These are phyloP conservation scores for Cyprinodon tularosa DNA, from an alignment of 2,113 vertebrate genomes.

Conservation along the genomic window DNA sequence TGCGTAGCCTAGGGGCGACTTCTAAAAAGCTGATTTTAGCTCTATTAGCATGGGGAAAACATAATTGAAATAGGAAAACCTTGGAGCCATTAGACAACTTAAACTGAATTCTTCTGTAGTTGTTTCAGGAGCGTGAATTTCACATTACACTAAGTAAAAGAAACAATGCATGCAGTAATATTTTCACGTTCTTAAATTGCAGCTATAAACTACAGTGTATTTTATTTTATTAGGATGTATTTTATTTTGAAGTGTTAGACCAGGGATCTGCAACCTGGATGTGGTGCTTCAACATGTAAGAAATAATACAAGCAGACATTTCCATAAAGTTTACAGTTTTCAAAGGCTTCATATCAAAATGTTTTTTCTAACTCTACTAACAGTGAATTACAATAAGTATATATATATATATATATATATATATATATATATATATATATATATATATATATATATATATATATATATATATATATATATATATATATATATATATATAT, in stretches of 20 bases:
- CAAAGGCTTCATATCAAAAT: no score
- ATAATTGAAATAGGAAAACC: conserved; percentile 37
- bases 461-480: no score
- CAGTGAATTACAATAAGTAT: no score
- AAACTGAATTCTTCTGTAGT: conserved; percentile 27
- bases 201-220: background rate
- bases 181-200: background rate
- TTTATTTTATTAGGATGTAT: background rate
- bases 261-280: background rate
- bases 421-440: no score
- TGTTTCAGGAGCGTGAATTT: conserved; percentile 33
- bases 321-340: no score
- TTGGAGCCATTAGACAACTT: conserved; percentile 30
- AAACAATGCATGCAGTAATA: background rate
- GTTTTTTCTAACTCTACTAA: no score
- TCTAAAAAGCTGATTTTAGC: conserved; percentile 45
- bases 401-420: no score
- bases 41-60: conserved; percentile 43
- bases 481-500: no score
- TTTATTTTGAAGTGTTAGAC: background rate
- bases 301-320: no score
- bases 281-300: background rate
- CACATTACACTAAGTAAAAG: conserved; percentile 19
- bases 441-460: no score
- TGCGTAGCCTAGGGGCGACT: conserved; percentile 41